phyloP scores from a whole-genome alignment of 1,140 invertebrate species.

The Panagrolaimus sp. region DNA sequence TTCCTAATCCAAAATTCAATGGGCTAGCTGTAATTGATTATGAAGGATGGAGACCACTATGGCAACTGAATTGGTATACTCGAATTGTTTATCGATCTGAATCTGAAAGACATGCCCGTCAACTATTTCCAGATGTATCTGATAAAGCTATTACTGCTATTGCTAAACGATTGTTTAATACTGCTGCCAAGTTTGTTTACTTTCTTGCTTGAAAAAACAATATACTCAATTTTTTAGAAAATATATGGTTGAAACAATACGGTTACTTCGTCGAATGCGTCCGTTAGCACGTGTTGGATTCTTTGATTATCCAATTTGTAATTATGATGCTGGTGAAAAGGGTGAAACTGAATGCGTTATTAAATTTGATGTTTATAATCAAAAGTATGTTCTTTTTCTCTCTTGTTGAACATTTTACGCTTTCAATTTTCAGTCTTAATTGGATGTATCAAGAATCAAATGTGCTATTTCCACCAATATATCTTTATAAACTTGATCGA shows the following conservation, averaged over 20 bases:
- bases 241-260: conserved; percentile 68
- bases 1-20: conserved; percentile 56
- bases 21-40: conserved; percentile 74
- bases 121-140: not conserved
- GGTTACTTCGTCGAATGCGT: conserved; percentile 65
- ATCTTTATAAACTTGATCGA: conserved; percentile 23
- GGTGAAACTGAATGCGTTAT: too few relatives aligned
- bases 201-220: too few relatives aligned
- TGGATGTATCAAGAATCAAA: conserved; percentile 36
- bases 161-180: not conserved
- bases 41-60: conserved; percentile 74
- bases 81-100: conserved; percentile 34
- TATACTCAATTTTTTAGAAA: conserved; percentile 40
- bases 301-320: conserved; percentile 61
- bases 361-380: too few relatives aligned
- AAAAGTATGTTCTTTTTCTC: too few relatives aligned
- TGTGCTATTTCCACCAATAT: conserved; percentile 36
- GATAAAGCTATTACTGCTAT: not conserved
- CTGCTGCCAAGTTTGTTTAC: not conserved
- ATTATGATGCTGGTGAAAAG: conserved; percentile 31
- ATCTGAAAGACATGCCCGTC: conserved; percentile 2
- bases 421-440: conserved; percentile 24
- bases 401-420: too few relatives aligned
- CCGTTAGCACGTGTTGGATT: conserved; percentile 72
- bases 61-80: conserved; percentile 67